Percentiles rank a stretch among this genome's conserved stretches.
These are phyloP conservation scores for Margaritifera margaritifera DNA, from an alignment of 2,888 invertebrate genomes.

Conservation along the genomic window DNA sequence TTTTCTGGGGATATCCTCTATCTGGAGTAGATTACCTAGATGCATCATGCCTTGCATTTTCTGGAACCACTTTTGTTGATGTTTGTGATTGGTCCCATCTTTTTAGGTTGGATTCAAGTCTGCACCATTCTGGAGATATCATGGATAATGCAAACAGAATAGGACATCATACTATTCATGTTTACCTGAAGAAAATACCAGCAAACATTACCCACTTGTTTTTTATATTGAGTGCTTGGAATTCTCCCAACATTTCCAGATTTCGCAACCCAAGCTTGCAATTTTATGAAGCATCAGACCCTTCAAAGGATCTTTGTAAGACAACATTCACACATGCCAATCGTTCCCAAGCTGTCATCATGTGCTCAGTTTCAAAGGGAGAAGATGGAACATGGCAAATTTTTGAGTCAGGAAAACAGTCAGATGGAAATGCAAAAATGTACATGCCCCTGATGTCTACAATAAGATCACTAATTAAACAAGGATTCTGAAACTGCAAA, in stretches of 20 bases:
- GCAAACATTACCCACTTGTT: constrained; percentile 25
- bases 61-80: constrained; percentile 1
- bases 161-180: constrained; percentile 32
- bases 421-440: constrained; percentile 49
- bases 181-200: constrained; percentile 25
- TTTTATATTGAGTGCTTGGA: constrained; percentile 33
- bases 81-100: constrained; percentile 28
- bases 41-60: constrained; percentile 46
- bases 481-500: constrained; percentile 24
- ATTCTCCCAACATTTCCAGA: constrained; percentile 26
- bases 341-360: constrained; percentile 30
- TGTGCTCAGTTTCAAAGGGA: constrained; percentile 32
- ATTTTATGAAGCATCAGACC: constrained; percentile 26
- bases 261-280: constrained; percentile 32
- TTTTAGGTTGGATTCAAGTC: neutral
- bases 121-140: constrained; percentile 48
- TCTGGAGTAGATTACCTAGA: constrained; percentile 41
- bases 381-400: constrained; percentile 42
- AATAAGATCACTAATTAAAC: constrained; percentile 31
- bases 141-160: constrained; percentile 34
- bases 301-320: constrained; percentile 22
- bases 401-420: constrained; percentile 47
- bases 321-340: constrained; percentile 33
- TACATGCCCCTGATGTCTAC: constrained; percentile 36
- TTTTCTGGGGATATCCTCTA: constrained; percentile 49